Percentiles rank a stretch among this genome's conserved stretches.
Evolutionary conservation across 2,888 invertebrate species (phyloP).

Genomic region (Fabriciana adippe): DNA sequence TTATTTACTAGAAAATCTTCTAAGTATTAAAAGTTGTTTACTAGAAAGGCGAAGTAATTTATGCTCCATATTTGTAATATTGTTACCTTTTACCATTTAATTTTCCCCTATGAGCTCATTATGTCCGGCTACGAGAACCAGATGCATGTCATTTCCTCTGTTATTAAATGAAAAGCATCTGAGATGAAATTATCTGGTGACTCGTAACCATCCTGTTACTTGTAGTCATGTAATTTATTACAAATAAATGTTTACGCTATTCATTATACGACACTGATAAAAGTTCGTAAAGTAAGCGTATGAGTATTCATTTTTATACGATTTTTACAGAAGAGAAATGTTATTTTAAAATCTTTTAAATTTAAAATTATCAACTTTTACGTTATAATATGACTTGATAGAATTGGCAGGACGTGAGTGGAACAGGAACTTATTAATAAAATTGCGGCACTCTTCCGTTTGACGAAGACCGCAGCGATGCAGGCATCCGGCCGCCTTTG

Average conservation of each 20-base stretch:
- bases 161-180: slow-evolving; percentile 50
- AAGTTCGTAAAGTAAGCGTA: too few species aligned
- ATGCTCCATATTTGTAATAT: slow-evolving; percentile 52
- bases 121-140: slow-evolving; percentile 52
- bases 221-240: slow-evolving; percentile 7
- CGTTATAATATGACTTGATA: slow-evolving; percentile 41
- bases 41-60: slow-evolving; percentile 11
- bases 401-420: slow-evolving; percentile 71
- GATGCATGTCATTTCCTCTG: slow-evolving; percentile 66
- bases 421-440: slow-evolving; percentile 79
- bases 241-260: slow-evolving; percentile 9
- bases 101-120: slow-evolving; percentile 58
- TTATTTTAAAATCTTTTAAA: too few species aligned
- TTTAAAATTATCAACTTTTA: too few species aligned
- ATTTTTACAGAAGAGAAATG: too few species aligned
- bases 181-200: slow-evolving; percentile 33
- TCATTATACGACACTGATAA: not conserved
- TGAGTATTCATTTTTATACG: too few species aligned
- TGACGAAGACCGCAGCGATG: slow-evolving; percentile 61
- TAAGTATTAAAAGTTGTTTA: too few species aligned
- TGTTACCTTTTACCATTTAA: slow-evolving; percentile 63
- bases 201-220: slow-evolving; percentile 28
- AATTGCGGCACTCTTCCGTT: slow-evolving; percentile 74
- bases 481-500: slow-evolving; percentile 70
- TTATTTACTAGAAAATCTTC: too few species aligned